Conservation (phyloP, 2,888 invertebrate species). For the Caenorhabditis sp. region DNA sequence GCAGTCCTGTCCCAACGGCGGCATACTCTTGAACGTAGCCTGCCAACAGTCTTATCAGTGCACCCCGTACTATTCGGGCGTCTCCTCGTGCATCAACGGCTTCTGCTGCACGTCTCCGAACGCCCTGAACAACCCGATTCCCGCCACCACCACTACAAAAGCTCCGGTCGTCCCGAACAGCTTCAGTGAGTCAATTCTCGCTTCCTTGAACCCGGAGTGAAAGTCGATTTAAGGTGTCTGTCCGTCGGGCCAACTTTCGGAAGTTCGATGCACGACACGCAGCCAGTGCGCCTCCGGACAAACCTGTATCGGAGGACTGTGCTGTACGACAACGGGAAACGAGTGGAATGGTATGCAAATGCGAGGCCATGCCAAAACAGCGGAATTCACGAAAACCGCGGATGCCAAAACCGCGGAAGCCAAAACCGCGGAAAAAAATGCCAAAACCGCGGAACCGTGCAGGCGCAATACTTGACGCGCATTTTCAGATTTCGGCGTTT, state of each 20-base stretch:
- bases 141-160: slow-evolving; percentile 23
- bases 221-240: slow-evolving; percentile 66
- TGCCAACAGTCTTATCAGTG: slow-evolving; percentile 71
- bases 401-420: too few relatives aligned
- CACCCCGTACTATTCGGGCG: slow-evolving; percentile 68
- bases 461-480: too few relatives aligned
- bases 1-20: slow-evolving; percentile 70
- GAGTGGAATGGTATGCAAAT: slow-evolving; percentile 68
- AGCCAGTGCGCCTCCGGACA: slow-evolving; percentile 72
- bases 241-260: slow-evolving; percentile 72
- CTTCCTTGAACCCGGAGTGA: background rate
- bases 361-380: too few relatives aligned
- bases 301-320: slow-evolving; percentile 75
- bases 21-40: slow-evolving; percentile 66
- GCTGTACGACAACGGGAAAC: slow-evolving; percentile 72
- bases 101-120: slow-evolving; percentile 73
- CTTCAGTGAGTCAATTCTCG: slow-evolving; percentile 48
- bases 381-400: too few relatives aligned
- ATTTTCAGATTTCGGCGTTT: too few relatives aligned
- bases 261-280: slow-evolving; percentile 70
- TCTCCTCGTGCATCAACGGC: slow-evolving; percentile 69
- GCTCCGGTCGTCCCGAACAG: slow-evolving; percentile 19
- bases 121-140: slow-evolving; percentile 21
- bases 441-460: too few relatives aligned
- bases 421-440: too few relatives aligned